Percentiles rank a stretch among this genome's conserved stretches.
Conservation (phyloP, 2,888 invertebrate genomes). For the Folsomia manolachei region DNA sequence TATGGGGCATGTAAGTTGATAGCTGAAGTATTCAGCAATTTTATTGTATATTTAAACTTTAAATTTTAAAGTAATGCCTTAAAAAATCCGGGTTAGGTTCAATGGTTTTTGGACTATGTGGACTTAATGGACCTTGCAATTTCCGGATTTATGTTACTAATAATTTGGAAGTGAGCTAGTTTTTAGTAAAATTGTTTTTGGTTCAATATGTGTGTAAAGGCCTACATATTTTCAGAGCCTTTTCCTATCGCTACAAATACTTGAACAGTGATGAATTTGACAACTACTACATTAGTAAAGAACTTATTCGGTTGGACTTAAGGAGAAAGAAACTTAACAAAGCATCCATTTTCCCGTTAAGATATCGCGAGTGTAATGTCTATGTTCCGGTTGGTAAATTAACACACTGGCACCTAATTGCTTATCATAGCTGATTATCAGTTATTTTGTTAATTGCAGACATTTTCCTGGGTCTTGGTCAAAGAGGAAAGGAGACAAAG, state of each 20-base stretch:
- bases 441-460: slow-evolving; percentile 26
- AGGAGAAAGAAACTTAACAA: slow-evolving; percentile 51
- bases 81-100: too few relatives aligned
- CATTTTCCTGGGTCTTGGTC: slow-evolving; percentile 62
- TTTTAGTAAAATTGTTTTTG: not conserved
- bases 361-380: slow-evolving; percentile 52
- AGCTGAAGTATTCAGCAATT: too few relatives aligned
- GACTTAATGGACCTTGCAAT: slow-evolving; percentile 65
- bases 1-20: slow-evolving; percentile 61
- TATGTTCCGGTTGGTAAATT: slow-evolving; percentile 52
- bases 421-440: too few relatives aligned
- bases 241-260: slow-evolving; percentile 39
- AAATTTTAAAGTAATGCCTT: too few relatives aligned
- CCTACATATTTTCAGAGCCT: slow-evolving; percentile 27
- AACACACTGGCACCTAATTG: not conserved
- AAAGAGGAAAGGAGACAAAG: slow-evolving; percentile 62
- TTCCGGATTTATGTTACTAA: slow-evolving; percentile 63
- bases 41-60: too few relatives aligned
- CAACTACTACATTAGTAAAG: slow-evolving; percentile 54
- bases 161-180: slow-evolving; percentile 61
- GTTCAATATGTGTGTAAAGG: not conserved
- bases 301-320: slow-evolving; percentile 53
- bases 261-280: slow-evolving; percentile 50
- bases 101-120: slow-evolving; percentile 62
- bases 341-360: slow-evolving; percentile 55